Evolutionary conservation across 2,888 invertebrate genomes (phyloP).

Genomic region (Adelognathus sp.): DNA sequence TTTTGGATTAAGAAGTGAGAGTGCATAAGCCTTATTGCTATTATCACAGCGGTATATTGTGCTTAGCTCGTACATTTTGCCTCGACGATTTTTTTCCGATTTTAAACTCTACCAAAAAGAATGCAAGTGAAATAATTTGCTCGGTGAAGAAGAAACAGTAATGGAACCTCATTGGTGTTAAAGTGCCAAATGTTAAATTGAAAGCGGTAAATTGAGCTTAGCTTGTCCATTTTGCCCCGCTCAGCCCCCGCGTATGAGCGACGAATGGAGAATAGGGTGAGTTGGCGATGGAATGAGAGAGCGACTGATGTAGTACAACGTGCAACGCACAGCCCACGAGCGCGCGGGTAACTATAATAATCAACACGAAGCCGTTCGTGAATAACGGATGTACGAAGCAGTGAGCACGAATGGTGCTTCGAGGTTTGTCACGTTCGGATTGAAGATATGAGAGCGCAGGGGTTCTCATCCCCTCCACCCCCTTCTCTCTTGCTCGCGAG

Average conservation of each 20-base stretch:
- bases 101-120: no score
- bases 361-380: conserved; percentile 62
- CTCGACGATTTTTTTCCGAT: no score
- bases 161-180: no score
- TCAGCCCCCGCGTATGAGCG: not conserved
- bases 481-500: not conserved
- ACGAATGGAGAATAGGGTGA: conserved; percentile 20
- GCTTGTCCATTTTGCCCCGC: no score
- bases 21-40: no score
- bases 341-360: conserved; percentile 61
- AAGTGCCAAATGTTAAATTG: no score
- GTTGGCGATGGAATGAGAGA: not conserved
- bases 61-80: no score
- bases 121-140: no score
- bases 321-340: conserved; percentile 23
- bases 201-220: no score
- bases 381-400: conserved; percentile 69
- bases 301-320: conserved; percentile 27
- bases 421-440: conserved; percentile 65
- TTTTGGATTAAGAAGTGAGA: no score
- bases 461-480: not conserved
- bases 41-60: no score
- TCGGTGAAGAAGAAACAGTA: no score
- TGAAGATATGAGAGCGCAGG: conserved; percentile 47
- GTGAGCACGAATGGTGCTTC: conserved; percentile 64